Evolutionary conservation across 1,140 invertebrate species (phyloP).

Genomic region (Habropoda laboriosa): DNA sequence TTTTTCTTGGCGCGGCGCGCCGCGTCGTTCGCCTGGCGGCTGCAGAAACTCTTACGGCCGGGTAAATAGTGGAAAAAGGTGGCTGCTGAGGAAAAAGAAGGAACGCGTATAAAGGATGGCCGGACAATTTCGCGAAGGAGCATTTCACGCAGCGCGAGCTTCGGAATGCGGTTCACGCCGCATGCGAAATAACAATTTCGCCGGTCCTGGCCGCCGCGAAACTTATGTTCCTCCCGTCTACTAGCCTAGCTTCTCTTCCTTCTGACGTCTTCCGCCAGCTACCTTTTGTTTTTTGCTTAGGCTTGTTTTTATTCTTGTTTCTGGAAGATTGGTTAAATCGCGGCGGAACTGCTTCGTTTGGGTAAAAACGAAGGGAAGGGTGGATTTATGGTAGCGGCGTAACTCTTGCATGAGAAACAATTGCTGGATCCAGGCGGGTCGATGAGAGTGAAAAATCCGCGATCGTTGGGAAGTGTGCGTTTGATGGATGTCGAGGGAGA

Average conservation of each 20-base stretch:
- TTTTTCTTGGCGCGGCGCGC: not conserved
- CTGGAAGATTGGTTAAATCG: conserved; percentile 60
- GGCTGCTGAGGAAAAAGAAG: conserved; percentile 44
- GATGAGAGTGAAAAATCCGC: not conserved
- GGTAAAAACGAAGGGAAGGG: not conserved
- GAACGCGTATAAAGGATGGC: conserved; percentile 63
- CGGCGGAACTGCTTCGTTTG: conserved; percentile 15
- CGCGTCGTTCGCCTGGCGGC: not conserved
- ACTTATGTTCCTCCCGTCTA: conserved; percentile 17
- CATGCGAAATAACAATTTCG: conserved; percentile 68
- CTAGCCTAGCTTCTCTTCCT: not conserved
- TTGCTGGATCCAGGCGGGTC: not conserved
- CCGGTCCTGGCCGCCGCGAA: not conserved
- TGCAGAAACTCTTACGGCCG: conserved; percentile 1
- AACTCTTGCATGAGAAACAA: not conserved
- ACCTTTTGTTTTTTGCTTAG: not conserved
- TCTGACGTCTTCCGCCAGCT: not conserved
- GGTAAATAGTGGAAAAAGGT: conserved; percentile 33
- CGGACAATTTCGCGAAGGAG: conserved; percentile 65
- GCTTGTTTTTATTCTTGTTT: not conserved
- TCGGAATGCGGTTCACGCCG: conserved; percentile 56
- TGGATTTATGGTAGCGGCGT: conserved; percentile 61
- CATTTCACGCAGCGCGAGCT: conserved; percentile 57
- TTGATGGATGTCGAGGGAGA: not conserved
- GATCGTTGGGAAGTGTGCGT: not conserved